phyloP scores from a whole-genome alignment of 2,113 vertebrate species.

The Xiphophorus hellerii region DNA sequence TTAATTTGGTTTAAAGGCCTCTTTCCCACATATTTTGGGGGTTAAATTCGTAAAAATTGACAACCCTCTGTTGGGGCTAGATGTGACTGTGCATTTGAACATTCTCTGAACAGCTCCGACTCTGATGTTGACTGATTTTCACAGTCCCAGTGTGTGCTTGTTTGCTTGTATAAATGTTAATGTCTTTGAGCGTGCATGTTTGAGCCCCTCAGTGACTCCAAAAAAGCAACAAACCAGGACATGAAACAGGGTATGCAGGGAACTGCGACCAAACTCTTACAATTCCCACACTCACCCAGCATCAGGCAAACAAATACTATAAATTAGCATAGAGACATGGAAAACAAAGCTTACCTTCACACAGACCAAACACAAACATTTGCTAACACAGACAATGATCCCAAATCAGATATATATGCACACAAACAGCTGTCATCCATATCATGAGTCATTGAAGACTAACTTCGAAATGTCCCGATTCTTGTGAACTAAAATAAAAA shows the following conservation, averaged over 20 bases:
- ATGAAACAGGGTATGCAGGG: constrained; percentile 23
- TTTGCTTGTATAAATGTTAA: constrained; percentile 10
- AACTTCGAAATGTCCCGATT: constrained; percentile 40
- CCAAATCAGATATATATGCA: not conserved
- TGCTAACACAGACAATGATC: constrained; percentile 14
- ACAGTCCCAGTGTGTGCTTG: constrained; percentile 6
- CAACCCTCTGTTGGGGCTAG: not conserved
- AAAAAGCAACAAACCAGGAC: constrained; percentile 46
- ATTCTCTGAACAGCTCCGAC: constrained; percentile 11
- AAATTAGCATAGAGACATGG: constrained; percentile 10
- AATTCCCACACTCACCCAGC: constrained; percentile 10
- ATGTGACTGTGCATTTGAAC: not conserved
- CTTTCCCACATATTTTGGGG: not conserved
- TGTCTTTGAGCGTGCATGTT: constrained; percentile 15
- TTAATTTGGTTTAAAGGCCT: no score
- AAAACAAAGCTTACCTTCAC: constrained; percentile 14
- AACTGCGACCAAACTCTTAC: constrained; percentile 21
- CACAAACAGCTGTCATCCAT: not conserved
- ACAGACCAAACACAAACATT: not conserved
- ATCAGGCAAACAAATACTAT: constrained; percentile 18
- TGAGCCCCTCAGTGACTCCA: constrained; percentile 28
- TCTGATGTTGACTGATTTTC: constrained; percentile 49
- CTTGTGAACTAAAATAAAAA: constrained; percentile 46
- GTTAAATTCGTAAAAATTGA: not conserved
- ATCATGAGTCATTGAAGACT: constrained; percentile 33